Evolutionary conservation across 2,888 invertebrate species (phyloP).

Genomic region (Cryptophagus acutangulus): DNA sequence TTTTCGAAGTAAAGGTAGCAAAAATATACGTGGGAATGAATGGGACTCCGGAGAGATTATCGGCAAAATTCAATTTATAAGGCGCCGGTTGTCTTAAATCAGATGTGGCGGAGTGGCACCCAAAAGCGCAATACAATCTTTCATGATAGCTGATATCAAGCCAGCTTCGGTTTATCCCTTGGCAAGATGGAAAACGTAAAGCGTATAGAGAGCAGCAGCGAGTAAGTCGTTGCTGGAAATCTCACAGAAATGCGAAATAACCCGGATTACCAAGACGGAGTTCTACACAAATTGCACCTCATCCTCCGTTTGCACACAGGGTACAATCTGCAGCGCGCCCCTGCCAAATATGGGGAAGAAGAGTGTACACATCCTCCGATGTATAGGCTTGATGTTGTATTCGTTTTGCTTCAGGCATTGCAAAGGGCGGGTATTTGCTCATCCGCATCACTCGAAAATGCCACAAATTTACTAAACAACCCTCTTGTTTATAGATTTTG

Average conservation of each 20-base stretch:
- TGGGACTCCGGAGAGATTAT: too few species aligned
- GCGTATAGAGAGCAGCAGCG: neutral
- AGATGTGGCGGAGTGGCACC: slow-evolving; percentile 3
- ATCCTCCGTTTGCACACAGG: slow-evolving; percentile 3
- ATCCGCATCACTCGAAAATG: slow-evolving; percentile 6
- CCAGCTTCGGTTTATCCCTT: slow-evolving; percentile 6
- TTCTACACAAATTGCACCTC: slow-evolving; percentile 6
- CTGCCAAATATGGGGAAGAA: too few species aligned
- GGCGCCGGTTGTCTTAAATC: slow-evolving; percentile 1
- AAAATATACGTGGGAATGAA: too few species aligned
- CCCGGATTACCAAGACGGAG: slow-evolving; percentile 5
- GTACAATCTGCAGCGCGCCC: too few species aligned
- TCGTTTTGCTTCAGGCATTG: neutral
- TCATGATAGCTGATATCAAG: slow-evolving; percentile 8
- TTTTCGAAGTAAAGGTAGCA: too few species aligned
- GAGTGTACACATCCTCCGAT: too few species aligned
- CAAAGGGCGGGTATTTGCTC: slow-evolving; percentile 2
- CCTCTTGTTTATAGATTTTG: slow-evolving; percentile 8
- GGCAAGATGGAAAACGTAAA: slow-evolving; percentile 7
- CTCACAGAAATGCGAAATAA: slow-evolving; percentile 2
- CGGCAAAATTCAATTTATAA: too few species aligned
- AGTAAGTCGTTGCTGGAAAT: slow-evolving; percentile 6
- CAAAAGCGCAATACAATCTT: slow-evolving; percentile 6
- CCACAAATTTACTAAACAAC: slow-evolving; percentile 8
- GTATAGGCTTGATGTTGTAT: too few species aligned